Evolutionary conservation across 2,797 vertebrate species (phyloP), one percentile per base, ranked within the genome.

Genomic region (Fundulus diaphanus): DNA sequence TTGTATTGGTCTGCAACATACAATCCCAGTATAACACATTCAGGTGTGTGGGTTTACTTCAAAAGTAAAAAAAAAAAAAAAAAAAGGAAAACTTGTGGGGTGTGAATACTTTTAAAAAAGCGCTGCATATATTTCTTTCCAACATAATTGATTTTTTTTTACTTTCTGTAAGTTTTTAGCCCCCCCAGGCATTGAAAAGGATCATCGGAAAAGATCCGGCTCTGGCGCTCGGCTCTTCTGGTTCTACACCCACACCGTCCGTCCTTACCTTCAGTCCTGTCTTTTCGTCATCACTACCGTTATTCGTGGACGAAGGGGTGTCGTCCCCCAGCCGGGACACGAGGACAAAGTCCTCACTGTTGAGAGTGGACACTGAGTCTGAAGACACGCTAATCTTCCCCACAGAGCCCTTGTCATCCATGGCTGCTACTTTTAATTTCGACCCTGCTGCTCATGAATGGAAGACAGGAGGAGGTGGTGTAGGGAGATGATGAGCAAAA

Each of bases 271-370:
- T 99, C 91, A 99, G 94, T 95, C 97, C 98, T 84, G 98, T 97
- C 96, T 99, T 99, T 95, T 99, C 98, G 87, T 99, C 98, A 94
- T 99, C 98, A 91, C 98, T 99, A 94, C 97, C 97, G 92, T 99
- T 99, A 95, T 98, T 99, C 95, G 97, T 96, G 94, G 98, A 97
- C 92, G 97, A 97, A 82, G 97, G 97, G 82, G 97, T 98, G 85
- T 99, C 98, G 93, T 99, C 98, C 93, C 97, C 98, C 95, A 99
- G 97, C 90, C 96, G 96, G 95, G 97, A 99, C 95, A 99, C 98
- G 90, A 99, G 97, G 94, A 99, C 98, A 98, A 99, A 99, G 96
- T 99, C 98, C 96, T 99, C 98, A 95, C 98, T 99, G 96, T 99
- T 99, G 95, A 99, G 96, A 92, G 98, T 99, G 94, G 98, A 99